These are phyloP conservation scores for Doris montereyensis DNA, from an alignment of 2,888 invertebrate species.

Conservation along the genomic window DNA sequence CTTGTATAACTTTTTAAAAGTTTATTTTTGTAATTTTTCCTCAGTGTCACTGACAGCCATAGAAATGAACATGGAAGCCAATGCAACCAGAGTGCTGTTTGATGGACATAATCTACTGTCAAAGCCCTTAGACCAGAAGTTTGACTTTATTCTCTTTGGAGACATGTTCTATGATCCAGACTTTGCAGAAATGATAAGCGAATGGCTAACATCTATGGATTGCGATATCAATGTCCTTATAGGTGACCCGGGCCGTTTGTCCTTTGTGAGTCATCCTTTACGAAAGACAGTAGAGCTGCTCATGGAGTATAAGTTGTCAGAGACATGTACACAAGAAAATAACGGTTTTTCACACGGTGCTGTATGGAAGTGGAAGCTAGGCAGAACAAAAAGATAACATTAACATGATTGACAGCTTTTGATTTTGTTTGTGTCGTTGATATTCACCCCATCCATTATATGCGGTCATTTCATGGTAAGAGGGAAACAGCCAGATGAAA, in stretches of 20 bases:
- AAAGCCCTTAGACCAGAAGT: constrained; percentile 59
- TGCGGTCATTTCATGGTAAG: too few relatives aligned
- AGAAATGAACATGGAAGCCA: constrained; percentile 62
- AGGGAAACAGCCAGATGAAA: too few relatives aligned
- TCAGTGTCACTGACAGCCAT: constrained; percentile 66
- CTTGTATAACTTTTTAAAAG: too few relatives aligned
- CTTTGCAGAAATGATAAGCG: constrained; percentile 52
- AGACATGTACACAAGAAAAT: constrained; percentile 36
- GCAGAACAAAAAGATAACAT: too few relatives aligned
- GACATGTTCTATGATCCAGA: constrained; percentile 80
- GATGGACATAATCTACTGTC: constrained; percentile 78
- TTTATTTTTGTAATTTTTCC: constrained; percentile 44
- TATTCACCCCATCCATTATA: too few relatives aligned
- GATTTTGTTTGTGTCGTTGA: too few relatives aligned
- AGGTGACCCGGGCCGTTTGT: constrained; percentile 66
- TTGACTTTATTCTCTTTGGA: constrained; percentile 79
- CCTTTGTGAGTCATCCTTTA: constrained; percentile 54
- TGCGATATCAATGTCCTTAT: constrained; percentile 53
- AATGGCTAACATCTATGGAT: constrained; percentile 52
- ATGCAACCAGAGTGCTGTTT: constrained; percentile 64
- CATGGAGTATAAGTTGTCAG: constrained; percentile 26
- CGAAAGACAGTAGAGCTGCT: constrained; percentile 27
- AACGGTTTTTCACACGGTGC: constrained; percentile 28
- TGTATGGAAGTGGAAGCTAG: constrained; percentile 27
- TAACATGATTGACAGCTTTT: too few relatives aligned